Conservation (phyloP, 2,888 invertebrate genomes). For the Sarcophaga carnaria region DNA sequence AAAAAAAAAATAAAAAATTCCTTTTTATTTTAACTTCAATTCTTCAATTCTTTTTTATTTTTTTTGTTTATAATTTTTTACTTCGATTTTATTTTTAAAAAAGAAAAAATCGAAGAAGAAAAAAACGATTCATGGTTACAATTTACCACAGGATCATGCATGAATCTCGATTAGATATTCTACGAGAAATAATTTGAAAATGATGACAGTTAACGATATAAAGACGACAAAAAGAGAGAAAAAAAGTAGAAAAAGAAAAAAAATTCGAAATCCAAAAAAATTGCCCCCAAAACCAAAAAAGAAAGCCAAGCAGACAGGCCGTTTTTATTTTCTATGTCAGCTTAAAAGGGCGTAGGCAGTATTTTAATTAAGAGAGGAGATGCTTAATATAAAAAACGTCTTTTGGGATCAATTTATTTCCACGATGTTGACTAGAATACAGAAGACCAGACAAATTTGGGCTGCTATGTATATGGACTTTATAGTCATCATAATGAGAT, state of each 20-base stretch:
- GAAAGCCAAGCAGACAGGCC: conserved; percentile 15
- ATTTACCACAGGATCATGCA: conserved; percentile 81
- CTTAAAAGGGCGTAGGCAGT: conserved; percentile 50
- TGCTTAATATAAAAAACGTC: background rate
- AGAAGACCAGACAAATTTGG: no score
- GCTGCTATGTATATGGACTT: no score
- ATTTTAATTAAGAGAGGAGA: background rate
- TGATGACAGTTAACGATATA: conserved; percentile 82
- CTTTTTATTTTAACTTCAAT: conserved; percentile 13
- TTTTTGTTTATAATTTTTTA: background rate
- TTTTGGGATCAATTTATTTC: no score
- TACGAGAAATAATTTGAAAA: conserved; percentile 83
- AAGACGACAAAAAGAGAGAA: conserved; percentile 68
- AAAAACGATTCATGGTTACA: conserved; percentile 72
- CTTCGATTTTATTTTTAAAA: background rate
- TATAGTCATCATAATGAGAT: no score
- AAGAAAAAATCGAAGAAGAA: conserved; percentile 33
- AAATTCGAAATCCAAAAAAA: conserved; percentile 2
- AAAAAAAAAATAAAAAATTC: conserved; percentile 45
- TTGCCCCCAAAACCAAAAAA: conserved; percentile 41
- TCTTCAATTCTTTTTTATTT: conserved; percentile 3
- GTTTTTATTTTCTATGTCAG: conserved; percentile 51
- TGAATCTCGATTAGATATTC: conserved; percentile 82
- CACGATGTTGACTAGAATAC: no score
- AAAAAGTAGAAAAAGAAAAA: conserved; percentile 42